Evolutionary conservation across 1,140 invertebrate genomes (phyloP), one percentile per base, ranked within the genome.

Genomic region (Saccostrea echinata): DNA sequence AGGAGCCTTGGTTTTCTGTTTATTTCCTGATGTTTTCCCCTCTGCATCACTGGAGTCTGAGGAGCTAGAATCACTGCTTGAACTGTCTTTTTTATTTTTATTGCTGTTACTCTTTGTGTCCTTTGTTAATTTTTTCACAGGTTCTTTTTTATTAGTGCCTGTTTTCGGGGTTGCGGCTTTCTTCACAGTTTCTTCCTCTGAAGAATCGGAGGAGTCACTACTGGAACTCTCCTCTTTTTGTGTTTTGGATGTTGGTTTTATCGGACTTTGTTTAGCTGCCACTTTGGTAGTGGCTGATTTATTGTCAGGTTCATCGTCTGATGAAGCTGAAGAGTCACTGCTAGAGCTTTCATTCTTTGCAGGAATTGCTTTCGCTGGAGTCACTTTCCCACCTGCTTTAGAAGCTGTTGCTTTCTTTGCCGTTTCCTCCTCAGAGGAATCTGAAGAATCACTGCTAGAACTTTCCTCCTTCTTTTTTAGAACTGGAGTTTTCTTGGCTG

Each of bases 371-470:
- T 61, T 61, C n/a, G 16, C 35, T 13, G 85, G 35, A 18, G 88
- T 27, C 33, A 33, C 43, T 84, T 88, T 91, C 3, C 30, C 24
- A 33, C 76, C 52, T 57, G 84, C 1, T 86, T 87, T 84, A 16
- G 52, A 57, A 2, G 71, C 33, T 18, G 80, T 52, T 64, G 84
- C 81, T 13, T 76, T 27, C 27, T 90, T 89, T 1, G 86, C 35
- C 16, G 90, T 86, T 13, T 90, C 89, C 21, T 90, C 89, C 9
- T 84, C 64, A 18, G 64, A 83, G n/a, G 86, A 84, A 53, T 90
- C 90, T 27, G 88, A 88, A 24, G 83, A 89, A 87, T 85, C 85
- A 80, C 84, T 86, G 57, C 84, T 85, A 27, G 80, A 82, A 52
- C 35, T 64, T 55, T 88, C 87, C 11, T 55, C 84, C 30, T 86